phyloP scores from a whole-genome alignment of 2,888 invertebrate genomes.

The Rhamnusium bicolor region DNA sequence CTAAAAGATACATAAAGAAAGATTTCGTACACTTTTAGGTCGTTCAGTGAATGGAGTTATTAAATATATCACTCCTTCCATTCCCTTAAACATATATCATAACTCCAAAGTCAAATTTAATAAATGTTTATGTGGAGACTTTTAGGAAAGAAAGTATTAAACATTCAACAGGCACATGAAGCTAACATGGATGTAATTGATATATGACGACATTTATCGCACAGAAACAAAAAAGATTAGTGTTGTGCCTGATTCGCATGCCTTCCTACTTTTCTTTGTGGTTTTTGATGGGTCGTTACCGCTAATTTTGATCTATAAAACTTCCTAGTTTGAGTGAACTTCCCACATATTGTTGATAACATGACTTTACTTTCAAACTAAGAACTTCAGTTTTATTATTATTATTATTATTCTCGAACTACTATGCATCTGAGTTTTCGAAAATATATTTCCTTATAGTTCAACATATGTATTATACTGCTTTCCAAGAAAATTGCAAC shows the following conservation, averaged over 20 bases:
- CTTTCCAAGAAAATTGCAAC: no score
- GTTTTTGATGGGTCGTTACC: not conserved
- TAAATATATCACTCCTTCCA: not conserved
- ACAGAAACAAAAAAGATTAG: not conserved
- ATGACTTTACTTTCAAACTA: not conserved
- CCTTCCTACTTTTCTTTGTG: not conserved
- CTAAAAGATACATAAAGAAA: no score
- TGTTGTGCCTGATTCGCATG: not conserved
- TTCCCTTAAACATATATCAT: not conserved
- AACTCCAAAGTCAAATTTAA: conserved; percentile 1
- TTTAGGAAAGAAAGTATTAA: conserved; percentile 2
- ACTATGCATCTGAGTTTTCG: no score
- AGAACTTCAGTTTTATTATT: not conserved
- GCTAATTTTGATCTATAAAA: not conserved
- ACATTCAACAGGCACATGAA: conserved; percentile 17
- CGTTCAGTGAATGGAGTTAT: not conserved
- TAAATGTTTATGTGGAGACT: not conserved
- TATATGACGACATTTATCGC: conserved; percentile 3
- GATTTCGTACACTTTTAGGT: not conserved
- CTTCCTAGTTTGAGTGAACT: not conserved
- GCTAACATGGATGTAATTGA: conserved; percentile 12
- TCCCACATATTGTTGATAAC: not conserved
- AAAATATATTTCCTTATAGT: no score
- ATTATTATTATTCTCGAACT: not conserved
- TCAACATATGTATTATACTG: no score